These are phyloP conservation scores for Sinocyclocheilus grahami DNA, from an alignment of 2,113 vertebrate species.

Conservation along the genomic window DNA sequence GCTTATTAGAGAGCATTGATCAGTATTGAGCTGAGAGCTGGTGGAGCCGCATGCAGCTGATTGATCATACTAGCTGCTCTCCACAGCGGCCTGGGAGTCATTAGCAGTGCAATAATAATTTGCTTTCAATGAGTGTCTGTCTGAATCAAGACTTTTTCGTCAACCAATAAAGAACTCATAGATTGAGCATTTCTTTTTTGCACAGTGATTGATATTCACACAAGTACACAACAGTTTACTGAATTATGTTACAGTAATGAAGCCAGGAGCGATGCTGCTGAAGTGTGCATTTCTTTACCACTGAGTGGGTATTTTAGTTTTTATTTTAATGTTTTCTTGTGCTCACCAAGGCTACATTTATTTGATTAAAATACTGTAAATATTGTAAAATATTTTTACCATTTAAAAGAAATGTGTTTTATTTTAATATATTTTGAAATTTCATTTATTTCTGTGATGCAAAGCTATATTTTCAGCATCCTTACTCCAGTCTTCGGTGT, in stretches of 20 bases:
- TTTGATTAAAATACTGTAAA: neutral
- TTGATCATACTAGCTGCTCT: slow-evolving; percentile 17
- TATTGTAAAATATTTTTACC: neutral
- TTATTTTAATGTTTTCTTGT: neutral
- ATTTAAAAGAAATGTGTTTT: neutral
- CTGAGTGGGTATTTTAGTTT: neutral
- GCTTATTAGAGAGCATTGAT: slow-evolving; percentile 54
- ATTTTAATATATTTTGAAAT: too few species aligned
- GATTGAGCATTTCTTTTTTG: neutral
- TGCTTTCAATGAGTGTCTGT: slow-evolving; percentile 34
- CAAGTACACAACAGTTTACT: neutral
- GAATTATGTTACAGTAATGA: neutral
- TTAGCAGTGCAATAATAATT: slow-evolving; percentile 46
- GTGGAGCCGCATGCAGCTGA: slow-evolving; percentile 24
- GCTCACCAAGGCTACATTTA: neutral
- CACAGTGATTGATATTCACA: neutral
- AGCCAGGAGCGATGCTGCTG: neutral
- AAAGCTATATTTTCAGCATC: neutral
- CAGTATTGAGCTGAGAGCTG: slow-evolving; percentile 25
- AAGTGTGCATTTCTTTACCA: neutral
- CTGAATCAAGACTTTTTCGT: neutral
- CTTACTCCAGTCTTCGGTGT: neutral
- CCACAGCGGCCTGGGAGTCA: slow-evolving; percentile 19
- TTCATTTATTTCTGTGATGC: too few species aligned
- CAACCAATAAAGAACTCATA: neutral